Evolutionary conservation across 2,113 vertebrate species (phyloP), one percentile per base, ranked within the genome.

Genomic region (Chunga burmeisteri): DNA sequence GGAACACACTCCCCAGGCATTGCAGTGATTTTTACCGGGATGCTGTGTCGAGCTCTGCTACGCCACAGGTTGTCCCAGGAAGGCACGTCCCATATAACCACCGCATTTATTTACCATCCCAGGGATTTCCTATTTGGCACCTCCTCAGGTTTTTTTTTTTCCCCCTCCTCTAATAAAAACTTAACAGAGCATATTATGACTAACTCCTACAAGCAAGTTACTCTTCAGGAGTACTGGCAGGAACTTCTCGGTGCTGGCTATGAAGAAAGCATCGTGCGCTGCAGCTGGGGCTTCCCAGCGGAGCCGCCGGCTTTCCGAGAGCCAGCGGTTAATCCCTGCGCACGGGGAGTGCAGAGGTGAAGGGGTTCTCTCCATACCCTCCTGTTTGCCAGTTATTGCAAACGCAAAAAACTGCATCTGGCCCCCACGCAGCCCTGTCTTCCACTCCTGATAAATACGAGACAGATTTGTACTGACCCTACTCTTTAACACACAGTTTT

Each of bases 241-340:
- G 62, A 80, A 9, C 23, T 16, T 49, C 46, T 30, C 4, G 2
- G 0, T 4, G 40, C 63, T 63, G 79, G 44, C 32, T 10, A 5
- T 1, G 10, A 30, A 46, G 62, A 19, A 10, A 40, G 32, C 5
- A 16, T 26, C 0, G 10, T 14, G 8, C 0, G 13, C 23, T 22
- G 70, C 70, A 12, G 10, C 80, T 18, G 3, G 2, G 8, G 25
- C 49, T 74, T 49, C 71, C 93, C 52, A 8, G 23, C 19, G 74
- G n/a, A 85, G 68, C 34, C 12, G 1, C 9, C 1, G 16, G 44
- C 27, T 61, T 74, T 44, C 34, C 30, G 2, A 38, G 50, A 19
- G 65, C 44, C 71, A 8, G 2, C 1, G 36, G 44, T 73, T 3
- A 40, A 74, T 32, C 59, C 67, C 84, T 34, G 52, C 21, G 1